A percentile compares a stretch with the other conserved stretches of the same genome.
Evolutionary conservation across 2,797 vertebrate species (phyloP).

Genomic region (Silurus aristotelis): DNA sequence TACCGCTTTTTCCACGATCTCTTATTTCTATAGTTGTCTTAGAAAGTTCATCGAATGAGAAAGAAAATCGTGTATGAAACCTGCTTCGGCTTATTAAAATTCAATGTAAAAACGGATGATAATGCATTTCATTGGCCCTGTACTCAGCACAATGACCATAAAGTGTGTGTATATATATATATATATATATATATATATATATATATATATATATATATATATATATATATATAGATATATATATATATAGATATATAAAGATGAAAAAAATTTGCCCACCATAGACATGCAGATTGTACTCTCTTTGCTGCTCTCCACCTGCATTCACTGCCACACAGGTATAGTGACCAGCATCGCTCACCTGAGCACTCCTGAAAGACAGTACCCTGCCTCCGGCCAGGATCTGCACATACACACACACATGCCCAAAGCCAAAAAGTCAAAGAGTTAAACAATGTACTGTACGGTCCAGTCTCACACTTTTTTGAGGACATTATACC

Average conservation of each 20-base stretch:
- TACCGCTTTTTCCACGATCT: background rate
- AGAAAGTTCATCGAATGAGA: background rate
- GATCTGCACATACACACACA: constrained; percentile 73
- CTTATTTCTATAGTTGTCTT: background rate
- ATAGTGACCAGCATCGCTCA: constrained; percentile 87
- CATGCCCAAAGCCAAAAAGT: background rate
- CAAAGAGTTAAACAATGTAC: background rate
- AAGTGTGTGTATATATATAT: too few relatives aligned
- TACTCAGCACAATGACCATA: too few relatives aligned
- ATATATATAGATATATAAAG: too few relatives aligned
- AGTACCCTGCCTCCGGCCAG: constrained; percentile 85
- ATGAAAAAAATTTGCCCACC: constrained; percentile 74
- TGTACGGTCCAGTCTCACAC: too few relatives aligned
- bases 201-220: too few relatives aligned
- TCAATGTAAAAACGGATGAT: background rate
- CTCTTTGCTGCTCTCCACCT: constrained; percentile 88
- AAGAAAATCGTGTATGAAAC: background rate
- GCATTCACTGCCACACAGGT: constrained; percentile 94
- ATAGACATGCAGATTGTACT: constrained; percentile 84
- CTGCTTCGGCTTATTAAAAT: background rate
- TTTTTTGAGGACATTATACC: constrained; percentile 66
- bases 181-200: too few relatives aligned
- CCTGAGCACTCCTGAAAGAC: constrained; percentile 82
- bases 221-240: too few relatives aligned
- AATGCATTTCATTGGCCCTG: too few relatives aligned